Evolutionary conservation across 2,888 invertebrate genomes (phyloP).

Genomic region (Eupithecia vulgata): DNA sequence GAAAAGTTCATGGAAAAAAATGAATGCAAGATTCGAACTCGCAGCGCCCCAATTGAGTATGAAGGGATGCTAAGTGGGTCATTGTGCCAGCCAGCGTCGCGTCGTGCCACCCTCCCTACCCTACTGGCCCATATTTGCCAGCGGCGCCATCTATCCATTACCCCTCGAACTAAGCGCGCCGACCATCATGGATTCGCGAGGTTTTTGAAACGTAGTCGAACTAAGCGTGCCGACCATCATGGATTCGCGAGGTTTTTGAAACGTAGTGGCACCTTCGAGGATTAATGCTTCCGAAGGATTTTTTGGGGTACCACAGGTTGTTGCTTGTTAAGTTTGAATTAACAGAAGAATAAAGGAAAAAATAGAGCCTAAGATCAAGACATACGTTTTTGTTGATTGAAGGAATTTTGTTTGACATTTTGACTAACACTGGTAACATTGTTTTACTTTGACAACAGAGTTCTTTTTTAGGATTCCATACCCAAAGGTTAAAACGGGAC

Average conservation of each 20-base stretch:
- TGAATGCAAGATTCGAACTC: background rate
- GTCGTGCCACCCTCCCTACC: no score
- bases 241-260: background rate
- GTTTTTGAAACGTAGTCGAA: background rate
- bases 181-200: background rate
- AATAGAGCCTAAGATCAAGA: background rate
- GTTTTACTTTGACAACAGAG: background rate
- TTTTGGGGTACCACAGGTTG: background rate
- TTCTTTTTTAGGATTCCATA: no score
- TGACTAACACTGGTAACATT: background rate
- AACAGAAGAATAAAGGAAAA: background rate
- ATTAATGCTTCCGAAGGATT: background rate
- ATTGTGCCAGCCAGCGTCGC: background rate
- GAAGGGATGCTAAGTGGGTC: background rate
- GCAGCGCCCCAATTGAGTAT: background rate
- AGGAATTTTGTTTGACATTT: background rate
- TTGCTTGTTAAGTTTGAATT: background rate
- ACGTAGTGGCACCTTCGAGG: background rate
- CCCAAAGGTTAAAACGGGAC: no score
- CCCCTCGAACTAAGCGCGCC: background rate
- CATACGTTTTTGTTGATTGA: background rate
- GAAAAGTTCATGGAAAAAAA: background rate
- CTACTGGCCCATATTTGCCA: constrained; percentile 13
- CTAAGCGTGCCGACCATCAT: background rate
- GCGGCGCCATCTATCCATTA: background rate